Conservation (phyloP, 1,140 invertebrate genomes). For the Trachymyrmex cornetzi region DNA sequence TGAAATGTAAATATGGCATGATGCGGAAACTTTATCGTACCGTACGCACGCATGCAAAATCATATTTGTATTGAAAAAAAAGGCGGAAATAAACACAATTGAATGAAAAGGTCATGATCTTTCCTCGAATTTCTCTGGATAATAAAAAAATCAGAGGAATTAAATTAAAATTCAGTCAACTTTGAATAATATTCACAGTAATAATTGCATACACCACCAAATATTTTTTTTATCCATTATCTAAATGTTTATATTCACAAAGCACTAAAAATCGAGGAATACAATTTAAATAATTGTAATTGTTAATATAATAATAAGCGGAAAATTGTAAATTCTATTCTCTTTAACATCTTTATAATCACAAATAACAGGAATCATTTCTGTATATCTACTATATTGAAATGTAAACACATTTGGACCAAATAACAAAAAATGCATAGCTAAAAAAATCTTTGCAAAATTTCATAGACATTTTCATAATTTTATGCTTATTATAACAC, state of each 20-base stretch:
- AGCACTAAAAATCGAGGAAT: not conserved
- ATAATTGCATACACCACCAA: not conserved
- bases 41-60: not conserved
- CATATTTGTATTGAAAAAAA: not conserved
- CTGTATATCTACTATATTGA: not conserved
- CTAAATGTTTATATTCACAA: slow-evolving; percentile 17
- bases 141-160: not conserved
- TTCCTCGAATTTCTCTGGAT: slow-evolving; percentile 3
- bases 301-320: not conserved
- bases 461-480: too few species aligned
- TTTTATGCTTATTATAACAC: too few species aligned
- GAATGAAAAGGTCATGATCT: not conserved
- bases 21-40: slow-evolving; percentile 7
- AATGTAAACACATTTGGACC: not conserved
- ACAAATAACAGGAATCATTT: not conserved
- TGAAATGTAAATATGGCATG: slow-evolving; percentile 16
- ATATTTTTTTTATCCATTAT: not conserved
- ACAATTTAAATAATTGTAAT: not conserved
- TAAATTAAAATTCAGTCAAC: not conserved
- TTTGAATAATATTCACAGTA: not conserved
- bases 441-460: too few species aligned
- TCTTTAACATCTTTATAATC: not conserved
- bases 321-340: not conserved
- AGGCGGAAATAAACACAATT: not conserved
- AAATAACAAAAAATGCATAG: too few species aligned